A percentile compares a stretch with the other conserved stretches of the same genome.
phyloP scores from a whole-genome alignment of 2,113 vertebrate genomes.

The Menidia beryllina region DNA sequence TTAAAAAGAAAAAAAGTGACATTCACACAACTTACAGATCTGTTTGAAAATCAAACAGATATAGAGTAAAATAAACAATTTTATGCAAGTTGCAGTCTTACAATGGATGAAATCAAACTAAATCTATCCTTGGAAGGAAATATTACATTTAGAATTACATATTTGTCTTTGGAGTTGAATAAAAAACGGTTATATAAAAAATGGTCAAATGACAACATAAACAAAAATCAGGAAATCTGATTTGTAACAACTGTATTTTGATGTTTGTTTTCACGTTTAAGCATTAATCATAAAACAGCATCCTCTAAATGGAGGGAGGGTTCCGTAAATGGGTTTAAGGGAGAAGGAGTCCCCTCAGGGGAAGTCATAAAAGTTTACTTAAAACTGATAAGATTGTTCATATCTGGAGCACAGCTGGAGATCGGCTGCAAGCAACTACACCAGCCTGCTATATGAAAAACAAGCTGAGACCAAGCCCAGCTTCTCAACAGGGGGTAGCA shows the following conservation, averaged over 20 bases:
- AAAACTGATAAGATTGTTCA: slow-evolving; percentile 65
- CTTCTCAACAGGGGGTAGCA: slow-evolving; percentile 70
- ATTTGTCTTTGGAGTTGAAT: too few species aligned
- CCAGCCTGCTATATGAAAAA: slow-evolving; percentile 54
- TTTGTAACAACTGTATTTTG: slow-evolving; percentile 2
- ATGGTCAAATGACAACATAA: not conserved
- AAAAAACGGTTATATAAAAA: not conserved
- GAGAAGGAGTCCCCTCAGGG: slow-evolving; percentile 49
- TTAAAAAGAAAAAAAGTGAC: slow-evolving; percentile 5
- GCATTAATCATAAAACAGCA: slow-evolving; percentile 18
- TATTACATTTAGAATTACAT: not conserved
- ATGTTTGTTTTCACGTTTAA: slow-evolving; percentile 18
- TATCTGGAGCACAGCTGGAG: slow-evolving; percentile 67
- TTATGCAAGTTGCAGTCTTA: not conserved
- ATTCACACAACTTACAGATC: slow-evolving; percentile 25
- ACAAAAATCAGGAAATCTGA: not conserved
- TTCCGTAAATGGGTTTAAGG: slow-evolving; percentile 34
- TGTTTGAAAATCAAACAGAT: slow-evolving; percentile 1
- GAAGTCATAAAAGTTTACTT: slow-evolving; percentile 62
- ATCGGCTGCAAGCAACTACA: slow-evolving; percentile 66
- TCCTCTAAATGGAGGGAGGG: slow-evolving; percentile 37
- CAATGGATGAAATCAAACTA: not conserved
- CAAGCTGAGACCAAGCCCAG: slow-evolving; percentile 46
- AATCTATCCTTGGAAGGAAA: slow-evolving; percentile 10
- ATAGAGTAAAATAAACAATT: not conserved